Percentiles rank a stretch among this genome's conserved stretches.
Conservation (phyloP, 64 coral and sea anemone genomes). For the Stylophora pistillata region DNA sequence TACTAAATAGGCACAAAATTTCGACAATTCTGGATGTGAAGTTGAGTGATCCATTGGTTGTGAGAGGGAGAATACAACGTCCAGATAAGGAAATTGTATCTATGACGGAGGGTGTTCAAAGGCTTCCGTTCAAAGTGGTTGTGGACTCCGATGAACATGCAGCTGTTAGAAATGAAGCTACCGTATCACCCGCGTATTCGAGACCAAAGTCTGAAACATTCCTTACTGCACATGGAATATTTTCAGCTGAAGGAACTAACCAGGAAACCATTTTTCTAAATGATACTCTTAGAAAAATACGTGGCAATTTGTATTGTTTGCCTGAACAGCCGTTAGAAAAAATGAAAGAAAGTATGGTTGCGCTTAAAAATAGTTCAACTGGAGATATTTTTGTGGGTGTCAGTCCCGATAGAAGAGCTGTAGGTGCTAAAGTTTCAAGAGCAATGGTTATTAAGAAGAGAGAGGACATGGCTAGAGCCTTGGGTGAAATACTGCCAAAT, state of each 20-base stretch:
- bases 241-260: slow-evolving; percentile 57
- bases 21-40: slow-evolving; percentile 47
- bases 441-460: slow-evolving; percentile 34
- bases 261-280: slow-evolving; percentile 56
- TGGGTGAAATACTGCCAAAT: slow-evolving; percentile 62
- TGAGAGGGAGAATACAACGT: slow-evolving; percentile 51
- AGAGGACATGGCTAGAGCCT: slow-evolving; percentile 46
- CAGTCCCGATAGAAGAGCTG: slow-evolving; percentile 11
- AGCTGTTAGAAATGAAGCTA: slow-evolving; percentile 60
- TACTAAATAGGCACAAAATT: slow-evolving; percentile 39
- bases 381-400: slow-evolving; percentile 82
- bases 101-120: slow-evolving; percentile 26
- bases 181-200: slow-evolving; percentile 27
- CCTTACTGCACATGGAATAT: slow-evolving; percentile 63
- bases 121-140: slow-evolving; percentile 60
- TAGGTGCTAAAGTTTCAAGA: slow-evolving; percentile 26
- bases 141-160: slow-evolving; percentile 64
- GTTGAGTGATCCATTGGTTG: slow-evolving; percentile 39
- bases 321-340: slow-evolving; percentile 1
- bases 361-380: slow-evolving; percentile 63
- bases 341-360: slow-evolving; percentile 57
- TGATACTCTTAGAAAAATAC: slow-evolving; percentile 43
- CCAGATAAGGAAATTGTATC: slow-evolving; percentile 9
- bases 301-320: slow-evolving; percentile 51
- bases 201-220: no score